Base-by-base conservation (phyloP, 2,113 vertebrate genomes). In the Pterocles gutturalis region DNA sequence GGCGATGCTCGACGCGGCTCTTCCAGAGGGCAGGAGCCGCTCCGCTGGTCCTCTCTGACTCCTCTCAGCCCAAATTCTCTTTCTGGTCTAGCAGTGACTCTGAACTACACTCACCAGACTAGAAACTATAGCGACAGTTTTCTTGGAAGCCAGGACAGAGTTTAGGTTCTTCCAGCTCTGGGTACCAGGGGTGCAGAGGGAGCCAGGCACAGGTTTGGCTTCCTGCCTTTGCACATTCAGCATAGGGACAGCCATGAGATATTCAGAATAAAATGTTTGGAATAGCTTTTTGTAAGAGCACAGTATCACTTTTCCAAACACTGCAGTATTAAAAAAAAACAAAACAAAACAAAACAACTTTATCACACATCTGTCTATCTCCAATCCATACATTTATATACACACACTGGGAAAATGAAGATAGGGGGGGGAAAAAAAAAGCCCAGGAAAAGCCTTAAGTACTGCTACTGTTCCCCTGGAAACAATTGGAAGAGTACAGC, bases 401-500 rank as follows among this genome's bases (percentile, higher is more conserved):
- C 6, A 51, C 1, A 62, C 4, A 21, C 3, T 11, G 21, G 43
- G 43, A 71, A 64, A 93, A 43, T 13, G 13, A 78, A 49, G 17
- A 20, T 1, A 49, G 33, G 2, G 4, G 57, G 75, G 38, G 38
- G 10, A 49, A 62, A 66, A 48, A 12, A 17, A 19, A 38, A 15
- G 6, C 5, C 22, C 70, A 38, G 41, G 33, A 67, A 67, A 86
- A 77, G 25, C 36, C 38, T 60, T 17, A 72, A 73, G 61, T 26
- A 60, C 62, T 62, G 57, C 72, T 43, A 55, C 22, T 43, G 72
- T 13, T 81, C 69, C 64, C 26, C 65, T 82, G 58, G 60, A 96
- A 96, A 83, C 41, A 76, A 48, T 0, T 67, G 93, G 90, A 94
- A 92, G 89, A 95, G 70, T 87, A 87, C 92, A 93, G 67, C 76